Evolutionary conservation across 2,888 invertebrate species (phyloP).

Genomic region (Rhamphomyia laevipes): DNA sequence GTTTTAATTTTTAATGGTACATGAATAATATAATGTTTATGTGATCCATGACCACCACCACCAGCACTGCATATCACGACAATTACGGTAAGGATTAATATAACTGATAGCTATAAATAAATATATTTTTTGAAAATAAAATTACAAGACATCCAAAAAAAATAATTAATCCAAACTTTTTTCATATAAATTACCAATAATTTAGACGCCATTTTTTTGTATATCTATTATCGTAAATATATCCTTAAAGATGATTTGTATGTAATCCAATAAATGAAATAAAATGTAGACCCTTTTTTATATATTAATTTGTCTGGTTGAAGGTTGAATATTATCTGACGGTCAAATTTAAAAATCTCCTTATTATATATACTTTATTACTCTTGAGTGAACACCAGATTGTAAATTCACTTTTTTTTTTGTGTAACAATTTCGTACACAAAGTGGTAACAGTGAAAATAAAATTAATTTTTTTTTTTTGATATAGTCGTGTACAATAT

Average conservation of each 20-base stretch:
- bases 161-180: conserved; percentile 5
- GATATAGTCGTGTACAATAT: too few relatives aligned
- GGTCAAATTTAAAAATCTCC: conserved; percentile 32
- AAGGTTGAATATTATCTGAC: conserved; percentile 18
- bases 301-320: conserved; percentile 20
- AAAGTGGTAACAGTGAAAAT: too few relatives aligned
- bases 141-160: not conserved
- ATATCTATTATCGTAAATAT: not conserved
- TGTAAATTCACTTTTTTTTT: too few relatives aligned
- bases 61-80: conserved; percentile 32
- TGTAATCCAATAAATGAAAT: not conserved
- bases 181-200: conserved; percentile 40
- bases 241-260: not conserved
- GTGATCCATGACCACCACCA: conserved; percentile 41
- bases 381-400: conserved; percentile 12
- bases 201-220: conserved; percentile 39
- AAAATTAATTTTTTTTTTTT: too few relatives aligned
- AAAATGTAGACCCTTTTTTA: not conserved
- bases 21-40: conserved; percentile 66
- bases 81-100: conserved; percentile 38
- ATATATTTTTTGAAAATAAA: conserved; percentile 16
- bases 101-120: conserved; percentile 20
- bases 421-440: too few relatives aligned
- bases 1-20: conserved; percentile 66
- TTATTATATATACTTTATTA: conserved; percentile 12